Base-by-base conservation (phyloP, 2,888 invertebrate species). In the Linnaemya vulpina region DNA sequence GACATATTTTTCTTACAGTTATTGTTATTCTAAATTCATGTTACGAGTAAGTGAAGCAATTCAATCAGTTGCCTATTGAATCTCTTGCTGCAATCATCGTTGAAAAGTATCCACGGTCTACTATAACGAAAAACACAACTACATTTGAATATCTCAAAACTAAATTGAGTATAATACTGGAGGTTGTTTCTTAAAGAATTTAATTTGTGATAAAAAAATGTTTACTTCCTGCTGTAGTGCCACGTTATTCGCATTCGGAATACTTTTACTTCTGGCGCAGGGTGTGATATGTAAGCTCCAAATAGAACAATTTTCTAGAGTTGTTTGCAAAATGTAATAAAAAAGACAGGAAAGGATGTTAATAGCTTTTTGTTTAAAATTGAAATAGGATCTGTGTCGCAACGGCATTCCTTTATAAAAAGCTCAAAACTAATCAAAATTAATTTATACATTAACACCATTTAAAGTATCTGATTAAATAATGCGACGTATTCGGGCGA, bases 201-300 rank as follows among this genome's bases (percentile, higher is more conserved):
- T 84, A 82, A 75, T 75, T 82, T 67, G 86, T 87, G 90, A 90
- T 90, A 90, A 91, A 89, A n/a, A 65, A 86, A 76, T 86, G 60
- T 85, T 86, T 87, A 88, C 87, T 89, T 91, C 90, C 90, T 90
- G 91, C 68, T 84, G 63, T 60, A 67, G 79, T 83, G 77, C 71
- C 77, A 80, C 80, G 78, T 79, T 87, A 51, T 74, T 88, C 38
- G 38, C 87, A 60, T 67, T 87, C 87, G 73, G 62, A 88, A 74
- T 81, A 84, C 77, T 88, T 75, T 67, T 87, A 62, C 55, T 87
- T 87, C 87, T 88, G 87, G 87, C 88, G 75, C 88, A 89, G 89
- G 88, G 88, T 88, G 89, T 87, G 82, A 87, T 49, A 73, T 84
- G 90, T 90, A 86, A 88, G 90, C 86, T 51, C 65, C 22, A 60